Percentiles rank a stretch among this genome's conserved stretches.
These are phyloP conservation scores for Drosophila pectinifera DNA, from an alignment of 1,140 invertebrate species.

Conservation along the genomic window DNA sequence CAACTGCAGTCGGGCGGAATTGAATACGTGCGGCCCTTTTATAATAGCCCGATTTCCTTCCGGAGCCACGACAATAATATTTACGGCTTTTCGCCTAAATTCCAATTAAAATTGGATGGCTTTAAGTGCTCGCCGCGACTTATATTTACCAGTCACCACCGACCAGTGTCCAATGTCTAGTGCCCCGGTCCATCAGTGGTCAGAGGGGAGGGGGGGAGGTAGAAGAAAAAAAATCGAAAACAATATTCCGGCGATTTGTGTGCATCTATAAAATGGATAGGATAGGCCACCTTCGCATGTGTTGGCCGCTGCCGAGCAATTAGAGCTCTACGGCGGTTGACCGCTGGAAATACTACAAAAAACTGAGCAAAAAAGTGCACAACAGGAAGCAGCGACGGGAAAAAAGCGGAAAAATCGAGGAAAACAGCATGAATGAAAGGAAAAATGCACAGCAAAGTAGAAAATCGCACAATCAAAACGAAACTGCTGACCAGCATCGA, in stretches of 20 bases:
- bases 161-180: constrained; percentile 4
- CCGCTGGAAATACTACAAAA: constrained; percentile 39
- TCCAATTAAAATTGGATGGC: constrained; percentile 76
- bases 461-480: constrained; percentile 79
- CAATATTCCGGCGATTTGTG: constrained; percentile 78
- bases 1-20: constrained; percentile 46
- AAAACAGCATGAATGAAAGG: constrained; percentile 33
- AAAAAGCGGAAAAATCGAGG: constrained; percentile 30
- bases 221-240: constrained; percentile 48
- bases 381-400: constrained; percentile 27
- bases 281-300: constrained; percentile 60
- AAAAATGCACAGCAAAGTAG: constrained; percentile 71
- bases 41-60: constrained; percentile 34
- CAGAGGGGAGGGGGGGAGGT: too few relatives aligned
- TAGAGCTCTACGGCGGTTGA: constrained; percentile 72
- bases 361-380: constrained; percentile 20
- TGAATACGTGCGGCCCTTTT: constrained; percentile 42
- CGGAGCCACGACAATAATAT: constrained; percentile 58
- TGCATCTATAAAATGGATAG: constrained; percentile 53
- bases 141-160: constrained; percentile 22
- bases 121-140: constrained; percentile 57
- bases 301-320: constrained; percentile 68
- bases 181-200: constrained; percentile 1
- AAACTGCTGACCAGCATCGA: constrained; percentile 78
- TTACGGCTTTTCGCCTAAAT: constrained; percentile 78